phyloP scores from a whole-genome alignment of 2,888 invertebrate species.

The Parnassius orleans region DNA sequence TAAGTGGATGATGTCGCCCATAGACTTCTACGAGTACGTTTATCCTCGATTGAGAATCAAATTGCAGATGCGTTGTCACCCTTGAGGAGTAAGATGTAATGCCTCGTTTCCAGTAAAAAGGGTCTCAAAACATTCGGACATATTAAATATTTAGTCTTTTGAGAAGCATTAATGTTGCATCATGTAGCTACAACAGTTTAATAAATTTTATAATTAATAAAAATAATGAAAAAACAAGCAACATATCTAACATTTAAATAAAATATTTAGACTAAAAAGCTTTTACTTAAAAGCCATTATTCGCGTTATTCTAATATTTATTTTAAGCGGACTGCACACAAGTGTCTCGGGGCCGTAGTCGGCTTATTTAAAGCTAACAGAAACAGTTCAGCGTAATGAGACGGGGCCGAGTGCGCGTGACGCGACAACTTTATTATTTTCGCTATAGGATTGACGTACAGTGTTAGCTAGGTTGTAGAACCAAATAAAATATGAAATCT shows the following conservation, averaged over 20 bases:
- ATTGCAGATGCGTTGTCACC: no score
- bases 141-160: no score
- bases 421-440: slow-evolving; percentile 64
- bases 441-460: slow-evolving; percentile 34
- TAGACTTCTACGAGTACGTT: no score
- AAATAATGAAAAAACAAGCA: no score
- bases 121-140: no score
- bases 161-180: no score
- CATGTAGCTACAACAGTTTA: no score
- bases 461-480: slow-evolving; percentile 22
- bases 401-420: slow-evolving; percentile 65
- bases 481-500: neutral
- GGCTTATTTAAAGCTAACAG: slow-evolving; percentile 61
- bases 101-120: no score
- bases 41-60: no score
- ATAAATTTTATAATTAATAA: no score
- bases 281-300: slow-evolving; percentile 25
- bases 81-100: no score
- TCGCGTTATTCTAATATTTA: slow-evolving; percentile 33
- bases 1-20: no score
- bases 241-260: slow-evolving; percentile 5
- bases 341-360: slow-evolving; percentile 42
- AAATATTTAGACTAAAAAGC: slow-evolving; percentile 23
- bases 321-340: slow-evolving; percentile 41
- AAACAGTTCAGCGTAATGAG: slow-evolving; percentile 70